Percentiles rank a stretch among this genome's conserved stretches.
phyloP scores from a whole-genome alignment of 1,140 invertebrate genomes.

The Lepidurus arcticus region DNA sequence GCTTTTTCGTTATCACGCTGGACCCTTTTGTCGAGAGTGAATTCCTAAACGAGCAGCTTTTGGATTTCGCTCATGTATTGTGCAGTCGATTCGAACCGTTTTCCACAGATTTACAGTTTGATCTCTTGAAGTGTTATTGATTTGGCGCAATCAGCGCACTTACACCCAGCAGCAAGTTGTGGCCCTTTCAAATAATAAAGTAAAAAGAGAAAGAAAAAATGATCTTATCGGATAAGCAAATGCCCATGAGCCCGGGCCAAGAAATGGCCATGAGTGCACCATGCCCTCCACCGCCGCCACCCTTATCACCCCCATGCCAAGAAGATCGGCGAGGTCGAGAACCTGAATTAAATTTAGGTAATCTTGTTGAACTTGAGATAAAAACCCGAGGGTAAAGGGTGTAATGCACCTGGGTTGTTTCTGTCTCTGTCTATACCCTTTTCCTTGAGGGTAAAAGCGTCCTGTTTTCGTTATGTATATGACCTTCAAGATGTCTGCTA shows the following conservation, averaged over 20 bases:
- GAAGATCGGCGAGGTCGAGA: constrained; percentile 29
- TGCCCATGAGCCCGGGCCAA: constrained; percentile 15
- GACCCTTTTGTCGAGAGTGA: background rate
- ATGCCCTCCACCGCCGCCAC: background rate
- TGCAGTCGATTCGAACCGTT: background rate
- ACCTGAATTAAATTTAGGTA: constrained; percentile 34
- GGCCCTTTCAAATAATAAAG: too few relatives aligned
- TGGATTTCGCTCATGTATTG: background rate
- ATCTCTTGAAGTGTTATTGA: background rate
- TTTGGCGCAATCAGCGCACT: background rate
- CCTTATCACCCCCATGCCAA: constrained; percentile 20
- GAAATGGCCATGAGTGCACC: constrained; percentile 13
- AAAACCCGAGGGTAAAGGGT: background rate
- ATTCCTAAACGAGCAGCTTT: background rate
- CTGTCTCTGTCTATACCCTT: background rate
- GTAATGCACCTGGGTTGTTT: background rate
- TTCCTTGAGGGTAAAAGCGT: background rate
- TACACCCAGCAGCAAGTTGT: background rate
- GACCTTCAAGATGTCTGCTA: constrained; percentile 4
- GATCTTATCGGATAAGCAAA: constrained; percentile 16
- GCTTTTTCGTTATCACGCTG: background rate
- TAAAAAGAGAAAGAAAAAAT: background rate
- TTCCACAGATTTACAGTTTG: background rate
- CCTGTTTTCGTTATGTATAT: background rate
- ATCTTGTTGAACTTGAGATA: background rate